Base-by-base conservation (phyloP, 1,140 invertebrate species). In the Drosophila asahinai region DNA sequence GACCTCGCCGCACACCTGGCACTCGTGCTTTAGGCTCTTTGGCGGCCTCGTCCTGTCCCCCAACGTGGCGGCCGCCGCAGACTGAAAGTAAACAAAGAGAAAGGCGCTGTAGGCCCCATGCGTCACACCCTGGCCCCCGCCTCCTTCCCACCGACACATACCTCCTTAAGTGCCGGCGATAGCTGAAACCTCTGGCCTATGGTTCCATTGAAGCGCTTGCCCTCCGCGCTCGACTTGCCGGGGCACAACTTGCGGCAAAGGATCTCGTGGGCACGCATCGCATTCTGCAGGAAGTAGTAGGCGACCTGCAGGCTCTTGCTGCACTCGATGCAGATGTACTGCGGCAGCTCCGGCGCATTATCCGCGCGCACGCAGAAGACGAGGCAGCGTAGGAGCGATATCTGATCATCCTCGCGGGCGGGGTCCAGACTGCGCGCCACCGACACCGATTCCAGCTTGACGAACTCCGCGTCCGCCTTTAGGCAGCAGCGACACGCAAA, bases 401-500 rank as follows among this genome's bases (percentile, higher is more conserved):
- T 52, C 67, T 86, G 68, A 14, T 68, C 54, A 22, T 27, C 33
- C 5, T 45, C 59, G 14, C 65, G 57, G 45, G 27, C 64, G 19
- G 14, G 49, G 27, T 65, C 66, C 61, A 59, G 55, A 36, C 33
- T 80, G 6, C 72, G 62, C 30, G 61, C 62, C 66, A 45, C 71
- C 55, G 19, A 57, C 59, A 73, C 61, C 5, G 82, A 68, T 45
- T 91, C 89, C 49, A 92, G 80, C 64, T 82, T 90, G 11, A 86
- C 71, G 47, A 91, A 75, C 45, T 92, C 84, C 1, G 77, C 84
- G 30, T 91, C 79, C 14, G 75, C 77, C 59, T 81, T 89, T 12
- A 92, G 75, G 58, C 91, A 92, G 64, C 91, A 92, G 49, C 91
- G 84, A 82, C 91, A 92, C 22, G 73, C 66, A 55, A 79, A 73